These are phyloP conservation scores for Meloidogyne exigua DNA, from an alignment of 1,140 invertebrate species.

Conservation along the genomic window DNA sequence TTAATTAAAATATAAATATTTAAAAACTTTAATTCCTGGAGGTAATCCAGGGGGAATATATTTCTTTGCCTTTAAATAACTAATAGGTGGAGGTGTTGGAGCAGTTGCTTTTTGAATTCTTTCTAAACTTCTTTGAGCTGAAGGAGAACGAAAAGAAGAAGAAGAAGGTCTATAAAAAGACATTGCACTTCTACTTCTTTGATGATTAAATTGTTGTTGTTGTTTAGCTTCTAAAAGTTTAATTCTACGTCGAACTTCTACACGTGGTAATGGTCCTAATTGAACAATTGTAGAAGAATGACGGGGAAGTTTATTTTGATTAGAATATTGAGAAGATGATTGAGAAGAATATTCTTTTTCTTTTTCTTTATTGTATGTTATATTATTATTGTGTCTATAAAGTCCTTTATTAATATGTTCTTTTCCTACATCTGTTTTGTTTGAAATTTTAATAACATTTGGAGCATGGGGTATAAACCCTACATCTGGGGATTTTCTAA, in stretches of 20 bases:
- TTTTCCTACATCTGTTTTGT: not conserved
- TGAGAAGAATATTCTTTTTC: too few relatives aligned
- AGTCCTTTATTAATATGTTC: not conserved
- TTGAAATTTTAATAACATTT: conserved; percentile 46
- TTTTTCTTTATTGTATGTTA: too few relatives aligned
- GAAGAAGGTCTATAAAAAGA: not conserved
- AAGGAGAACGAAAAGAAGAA: conserved; percentile 16
- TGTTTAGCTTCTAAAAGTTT: conserved; percentile 41
- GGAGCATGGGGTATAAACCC: conserved; percentile 62
- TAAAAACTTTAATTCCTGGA: conserved; percentile 51
- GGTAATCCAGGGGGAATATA: conserved; percentile 59
- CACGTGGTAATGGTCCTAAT: conserved; percentile 32
- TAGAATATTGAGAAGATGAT: too few relatives aligned
- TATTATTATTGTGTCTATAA: not conserved
- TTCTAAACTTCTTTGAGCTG: conserved; percentile 43
- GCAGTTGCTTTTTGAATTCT: conserved; percentile 45
- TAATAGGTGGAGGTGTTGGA: conserved; percentile 53
- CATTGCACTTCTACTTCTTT: conserved; percentile 10
- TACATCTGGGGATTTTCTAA: conserved; percentile 48
- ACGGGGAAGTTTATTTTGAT: conserved; percentile 3
- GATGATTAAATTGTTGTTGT: conserved; percentile 12
- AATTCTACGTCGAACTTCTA: conserved; percentile 54
- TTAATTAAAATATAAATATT: not conserved
- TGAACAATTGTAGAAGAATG: conserved; percentile 29
- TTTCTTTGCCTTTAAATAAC: conserved; percentile 51